Conservation (phyloP, 2,888 invertebrate species). For the Erannis defoliaria region DNA sequence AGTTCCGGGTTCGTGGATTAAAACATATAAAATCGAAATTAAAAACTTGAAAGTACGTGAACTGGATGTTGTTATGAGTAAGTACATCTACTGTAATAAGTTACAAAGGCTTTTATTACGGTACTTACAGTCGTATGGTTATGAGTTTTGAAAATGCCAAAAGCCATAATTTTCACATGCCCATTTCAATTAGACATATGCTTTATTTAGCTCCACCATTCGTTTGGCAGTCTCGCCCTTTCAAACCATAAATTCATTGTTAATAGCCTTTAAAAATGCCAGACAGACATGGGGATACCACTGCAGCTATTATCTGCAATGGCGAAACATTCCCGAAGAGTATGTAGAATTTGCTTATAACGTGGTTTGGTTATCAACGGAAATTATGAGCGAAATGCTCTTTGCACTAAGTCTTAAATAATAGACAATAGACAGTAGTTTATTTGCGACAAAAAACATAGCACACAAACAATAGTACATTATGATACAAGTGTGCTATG, state of each 20-base stretch:
- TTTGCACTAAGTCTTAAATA: too few species aligned
- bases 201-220: constrained; percentile 25
- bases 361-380: neutral
- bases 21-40: neutral
- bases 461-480: too few species aligned
- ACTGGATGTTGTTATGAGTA: neutral
- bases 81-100: too few species aligned
- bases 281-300: constrained; percentile 25
- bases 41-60: neutral
- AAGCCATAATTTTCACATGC: constrained; percentile 16
- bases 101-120: constrained; percentile 3
- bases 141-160: neutral
- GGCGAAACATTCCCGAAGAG: constrained; percentile 13
- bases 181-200: constrained; percentile 34
- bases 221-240: constrained; percentile 28
- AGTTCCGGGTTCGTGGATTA: neutral
- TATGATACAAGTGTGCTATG: too few species aligned
- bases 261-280: constrained; percentile 36
- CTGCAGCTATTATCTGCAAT: constrained; percentile 27
- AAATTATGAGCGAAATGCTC: neutral
- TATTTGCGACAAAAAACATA: too few species aligned
- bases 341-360: constrained; percentile 1
- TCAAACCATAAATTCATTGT: constrained; percentile 31
- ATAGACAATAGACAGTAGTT: too few species aligned
- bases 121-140: neutral